A percentile compares a stretch with the other conserved stretches of the same genome.
phyloP scores from a whole-genome alignment of 2,113 vertebrate species.

The Eptesicus fuscus region DNA sequence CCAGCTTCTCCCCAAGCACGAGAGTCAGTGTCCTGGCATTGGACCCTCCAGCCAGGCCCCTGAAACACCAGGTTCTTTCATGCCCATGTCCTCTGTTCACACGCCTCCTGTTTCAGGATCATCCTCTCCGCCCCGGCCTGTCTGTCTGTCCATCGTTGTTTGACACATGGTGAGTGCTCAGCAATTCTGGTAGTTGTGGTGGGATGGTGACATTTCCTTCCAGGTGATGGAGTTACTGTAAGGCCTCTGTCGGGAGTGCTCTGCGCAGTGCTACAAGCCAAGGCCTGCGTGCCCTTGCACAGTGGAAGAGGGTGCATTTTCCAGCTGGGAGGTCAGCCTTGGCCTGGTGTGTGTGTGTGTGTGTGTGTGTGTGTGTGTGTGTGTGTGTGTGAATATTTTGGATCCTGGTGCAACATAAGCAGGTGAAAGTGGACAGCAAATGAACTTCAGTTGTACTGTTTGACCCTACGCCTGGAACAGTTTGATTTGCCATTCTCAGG shows the following conservation, averaged over 20 bases:
- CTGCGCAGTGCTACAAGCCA: neutral
- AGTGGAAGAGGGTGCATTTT: neutral
- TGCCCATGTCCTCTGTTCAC: neutral
- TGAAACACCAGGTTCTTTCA: neutral
- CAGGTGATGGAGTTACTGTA: neutral
- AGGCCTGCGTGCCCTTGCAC: neutral
- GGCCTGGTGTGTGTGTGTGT: neutral
- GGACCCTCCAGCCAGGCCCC: neutral
- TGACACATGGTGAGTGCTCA: neutral
- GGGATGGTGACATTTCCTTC: neutral
- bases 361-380: too few relatives aligned
- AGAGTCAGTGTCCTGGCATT: neutral
- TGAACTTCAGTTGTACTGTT: neutral
- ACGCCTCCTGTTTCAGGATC: neutral
- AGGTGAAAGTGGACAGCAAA: neutral
- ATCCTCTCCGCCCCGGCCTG: neutral
- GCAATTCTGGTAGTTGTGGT: neutral
- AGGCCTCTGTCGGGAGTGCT: neutral
- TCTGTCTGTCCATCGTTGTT: neutral
- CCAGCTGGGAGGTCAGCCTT: neutral
- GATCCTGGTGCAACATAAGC: neutral
- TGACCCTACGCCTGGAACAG: neutral
- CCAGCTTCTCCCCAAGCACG: neutral
- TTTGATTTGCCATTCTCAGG: neutral
- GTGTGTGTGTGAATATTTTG: neutral